These are phyloP conservation scores for Aphelenchoides avenae DNA, from an alignment of 1,140 invertebrate genomes.

Conservation along the genomic window DNA sequence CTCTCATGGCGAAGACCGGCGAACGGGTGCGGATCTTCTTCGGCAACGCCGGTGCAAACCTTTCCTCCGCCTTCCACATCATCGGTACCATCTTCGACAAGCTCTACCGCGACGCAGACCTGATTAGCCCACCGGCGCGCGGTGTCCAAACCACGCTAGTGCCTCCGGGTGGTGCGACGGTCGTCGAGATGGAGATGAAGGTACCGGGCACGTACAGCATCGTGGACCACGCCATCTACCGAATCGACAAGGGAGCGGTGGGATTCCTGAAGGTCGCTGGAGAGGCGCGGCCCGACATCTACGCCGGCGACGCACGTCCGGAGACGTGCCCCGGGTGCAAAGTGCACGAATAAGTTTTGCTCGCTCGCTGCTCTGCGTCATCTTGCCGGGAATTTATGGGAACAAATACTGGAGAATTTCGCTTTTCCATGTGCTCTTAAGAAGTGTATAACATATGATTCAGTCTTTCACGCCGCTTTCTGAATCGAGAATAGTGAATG, in stretches of 20 bases:
- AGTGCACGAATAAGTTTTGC: constrained; percentile 10
- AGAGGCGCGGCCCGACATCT: constrained; percentile 9
- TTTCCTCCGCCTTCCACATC: constrained; percentile 6
- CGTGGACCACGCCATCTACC: constrained; percentile 13
- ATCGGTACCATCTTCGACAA: constrained; percentile 16
- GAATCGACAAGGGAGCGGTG: constrained; percentile 14
- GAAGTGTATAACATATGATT: no score
- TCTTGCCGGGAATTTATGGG: no score
- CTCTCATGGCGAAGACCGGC: background rate
- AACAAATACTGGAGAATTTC: no score
- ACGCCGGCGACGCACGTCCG: constrained; percentile 1
- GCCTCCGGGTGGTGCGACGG: constrained; percentile 1
- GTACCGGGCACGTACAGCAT: constrained; percentile 8
- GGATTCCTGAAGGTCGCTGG: constrained; percentile 14
- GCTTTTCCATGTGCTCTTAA: no score
- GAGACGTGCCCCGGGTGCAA: constrained; percentile 8
- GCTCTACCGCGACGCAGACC: constrained; percentile 6
- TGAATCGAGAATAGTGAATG: no score
- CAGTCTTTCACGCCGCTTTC: no score
- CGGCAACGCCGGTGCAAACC: constrained; percentile 10
- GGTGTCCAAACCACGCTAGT: constrained; percentile 1
- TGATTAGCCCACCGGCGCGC: constrained; percentile 2
- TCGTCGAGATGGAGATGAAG: constrained; percentile 1
- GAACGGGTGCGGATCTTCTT: constrained; percentile 5
- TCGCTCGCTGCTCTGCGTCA: no score